Conservation (phyloP, 1,140 invertebrate species). For the Eriosoma lanigerum region DNA sequence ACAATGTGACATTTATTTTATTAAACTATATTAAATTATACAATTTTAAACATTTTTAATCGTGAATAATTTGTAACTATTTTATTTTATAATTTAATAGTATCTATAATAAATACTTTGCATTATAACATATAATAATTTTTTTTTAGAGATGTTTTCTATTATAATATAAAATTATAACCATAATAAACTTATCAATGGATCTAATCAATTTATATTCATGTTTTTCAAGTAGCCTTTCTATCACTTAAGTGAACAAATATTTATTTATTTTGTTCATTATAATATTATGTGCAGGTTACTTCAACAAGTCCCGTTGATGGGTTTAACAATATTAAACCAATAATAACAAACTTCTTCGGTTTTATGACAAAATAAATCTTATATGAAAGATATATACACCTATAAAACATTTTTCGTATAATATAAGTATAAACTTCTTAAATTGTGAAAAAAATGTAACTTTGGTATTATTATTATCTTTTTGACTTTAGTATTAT, state of each 20-base stretch:
- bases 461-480: slow-evolving; percentile 30
- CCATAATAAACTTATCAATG: neutral
- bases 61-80: no score
- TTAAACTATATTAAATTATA: no score
- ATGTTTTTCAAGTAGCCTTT: neutral
- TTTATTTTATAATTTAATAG: no score
- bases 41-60: no score
- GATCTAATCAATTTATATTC: neutral
- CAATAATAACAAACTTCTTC: slow-evolving; percentile 1
- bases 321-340: slow-evolving; percentile 3
- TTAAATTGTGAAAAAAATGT: neutral
- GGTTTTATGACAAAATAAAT: slow-evolving; percentile 19
- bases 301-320: neutral
- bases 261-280: neutral
- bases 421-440: slow-evolving; percentile 25
- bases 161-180: neutral
- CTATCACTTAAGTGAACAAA: neutral
- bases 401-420: neutral
- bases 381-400: neutral
- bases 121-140: no score
- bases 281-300: neutral
- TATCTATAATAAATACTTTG: no score
- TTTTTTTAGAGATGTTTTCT: no score
- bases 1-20: no score
- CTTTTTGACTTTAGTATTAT: slow-evolving; percentile 3